A percentile compares a stretch with the other conserved stretches of the same genome.
Conservation (phyloP, 1,140 invertebrate species). For the Leptoteleia sp. region DNA sequence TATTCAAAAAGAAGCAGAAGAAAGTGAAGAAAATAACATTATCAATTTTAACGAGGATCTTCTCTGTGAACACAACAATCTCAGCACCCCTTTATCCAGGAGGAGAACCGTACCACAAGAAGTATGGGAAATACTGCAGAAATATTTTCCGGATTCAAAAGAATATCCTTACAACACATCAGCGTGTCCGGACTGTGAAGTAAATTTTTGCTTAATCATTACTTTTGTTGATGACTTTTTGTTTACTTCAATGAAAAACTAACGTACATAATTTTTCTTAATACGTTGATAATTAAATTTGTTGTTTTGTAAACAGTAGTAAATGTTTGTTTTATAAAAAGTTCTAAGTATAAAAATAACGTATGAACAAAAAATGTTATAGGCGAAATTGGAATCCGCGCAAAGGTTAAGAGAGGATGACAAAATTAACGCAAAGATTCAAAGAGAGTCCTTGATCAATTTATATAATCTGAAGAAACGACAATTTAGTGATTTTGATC, state of each 20-base stretch:
- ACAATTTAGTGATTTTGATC: slow-evolving; percentile 69
- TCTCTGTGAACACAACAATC: slow-evolving; percentile 81
- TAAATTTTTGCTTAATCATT: slow-evolving; percentile 61
- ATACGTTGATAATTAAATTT: no score
- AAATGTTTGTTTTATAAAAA: no score
- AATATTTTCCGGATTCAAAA: slow-evolving; percentile 82
- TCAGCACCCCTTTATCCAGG: slow-evolving; percentile 73
- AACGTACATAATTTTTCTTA: no score
- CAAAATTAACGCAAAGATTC: slow-evolving; percentile 76
- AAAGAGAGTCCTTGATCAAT: slow-evolving; percentile 75
- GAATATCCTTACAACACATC: slow-evolving; percentile 74
- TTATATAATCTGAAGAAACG: slow-evolving; percentile 75
- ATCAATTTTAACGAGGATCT: slow-evolving; percentile 83
- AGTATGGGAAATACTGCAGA: slow-evolving; percentile 81
- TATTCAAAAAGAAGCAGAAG: slow-evolving; percentile 65
- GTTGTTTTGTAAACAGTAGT: no score
- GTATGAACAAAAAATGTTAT: no score
- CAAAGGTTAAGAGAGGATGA: slow-evolving; percentile 76
- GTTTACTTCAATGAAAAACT: no score
- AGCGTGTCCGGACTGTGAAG: slow-evolving; percentile 80
- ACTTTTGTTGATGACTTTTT: neutral
- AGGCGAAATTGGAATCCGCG: slow-evolving; percentile 74
- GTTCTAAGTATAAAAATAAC: no score
- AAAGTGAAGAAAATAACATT: slow-evolving; percentile 75
- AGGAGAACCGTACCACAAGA: slow-evolving; percentile 80